Conservation (phyloP, 2,113 vertebrate species). For the Bufo bufo region DNA sequence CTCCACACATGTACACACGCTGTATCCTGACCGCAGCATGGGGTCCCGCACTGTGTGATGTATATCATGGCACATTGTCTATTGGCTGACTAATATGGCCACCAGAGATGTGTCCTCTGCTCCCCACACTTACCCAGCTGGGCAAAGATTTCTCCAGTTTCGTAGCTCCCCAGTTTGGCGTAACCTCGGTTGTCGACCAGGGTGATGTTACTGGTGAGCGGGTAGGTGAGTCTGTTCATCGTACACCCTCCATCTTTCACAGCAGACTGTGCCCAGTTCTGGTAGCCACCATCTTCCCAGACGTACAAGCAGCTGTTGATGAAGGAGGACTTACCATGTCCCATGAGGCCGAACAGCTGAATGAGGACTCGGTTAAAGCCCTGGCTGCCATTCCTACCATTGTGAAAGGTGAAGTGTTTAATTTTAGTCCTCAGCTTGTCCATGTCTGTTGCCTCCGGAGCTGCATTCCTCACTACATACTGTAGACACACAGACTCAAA, state of each 20-base stretch:
- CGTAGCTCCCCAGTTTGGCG: neutral
- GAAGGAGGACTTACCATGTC: conserved; percentile 39
- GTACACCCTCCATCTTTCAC: neutral
- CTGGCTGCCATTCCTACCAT: neutral
- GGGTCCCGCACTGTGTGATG: too few relatives aligned
- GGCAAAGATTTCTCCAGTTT: conserved; percentile 24
- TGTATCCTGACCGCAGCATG: too few relatives aligned
- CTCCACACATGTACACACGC: too few relatives aligned
- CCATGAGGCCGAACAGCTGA: conserved; percentile 23
- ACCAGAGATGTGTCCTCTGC: too few relatives aligned
- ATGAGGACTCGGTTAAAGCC: conserved; percentile 1
- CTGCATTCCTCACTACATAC: neutral
- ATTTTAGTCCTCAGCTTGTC: neutral
- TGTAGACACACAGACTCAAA: neutral
- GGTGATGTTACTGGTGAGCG: neutral
- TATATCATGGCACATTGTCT: too few relatives aligned
- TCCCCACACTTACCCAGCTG: conserved; percentile 28
- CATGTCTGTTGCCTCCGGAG: neutral
- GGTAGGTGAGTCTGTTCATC: neutral
- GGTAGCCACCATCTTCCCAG: neutral
- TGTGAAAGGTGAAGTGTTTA: neutral
- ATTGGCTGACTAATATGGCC: too few relatives aligned
- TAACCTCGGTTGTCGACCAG: conserved; percentile 41
- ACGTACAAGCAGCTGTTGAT: conserved; percentile 24
- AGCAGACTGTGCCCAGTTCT: neutral